Conservation (phyloP, 2,113 vertebrate genomes). For the Rhea pennata region DNA sequence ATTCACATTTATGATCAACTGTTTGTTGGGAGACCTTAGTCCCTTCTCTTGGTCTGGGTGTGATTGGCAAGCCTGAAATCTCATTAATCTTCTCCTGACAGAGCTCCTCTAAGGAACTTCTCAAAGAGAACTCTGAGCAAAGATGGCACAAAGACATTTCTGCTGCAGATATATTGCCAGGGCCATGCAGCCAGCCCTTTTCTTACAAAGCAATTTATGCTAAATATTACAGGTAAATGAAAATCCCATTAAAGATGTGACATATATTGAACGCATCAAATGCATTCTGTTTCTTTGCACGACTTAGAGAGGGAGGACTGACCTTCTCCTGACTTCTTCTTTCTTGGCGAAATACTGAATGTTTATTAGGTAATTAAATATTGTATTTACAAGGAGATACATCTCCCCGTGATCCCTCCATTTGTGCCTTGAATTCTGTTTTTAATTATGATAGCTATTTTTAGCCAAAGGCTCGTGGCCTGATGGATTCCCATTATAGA, state of each 20-base stretch:
- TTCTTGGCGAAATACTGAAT: background rate
- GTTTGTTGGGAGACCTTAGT: accelerated
- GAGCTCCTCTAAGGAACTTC: background rate
- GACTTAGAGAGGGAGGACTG: background rate
- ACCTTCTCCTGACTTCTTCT: background rate
- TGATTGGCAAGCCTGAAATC: background rate
- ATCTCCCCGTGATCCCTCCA: background rate
- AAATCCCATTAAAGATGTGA: background rate
- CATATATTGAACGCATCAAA: background rate
- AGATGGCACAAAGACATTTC: background rate
- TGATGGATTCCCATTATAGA: background rate
- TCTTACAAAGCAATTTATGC: background rate
- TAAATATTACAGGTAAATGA: background rate
- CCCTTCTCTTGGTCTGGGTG: background rate
- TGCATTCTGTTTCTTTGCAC: background rate
- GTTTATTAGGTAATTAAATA: conserved; percentile 18
- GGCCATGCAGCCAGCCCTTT: background rate
- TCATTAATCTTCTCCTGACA: background rate
- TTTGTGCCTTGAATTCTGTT: background rate
- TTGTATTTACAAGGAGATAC: background rate
- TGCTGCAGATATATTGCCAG: background rate
- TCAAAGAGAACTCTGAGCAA: background rate
- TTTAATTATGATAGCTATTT: conserved; percentile 1
- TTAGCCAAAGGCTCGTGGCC: background rate
- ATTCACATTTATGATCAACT: too few relatives aligned